Evolutionary conservation across 2,113 vertebrate genomes (phyloP).

Genomic region (Benitochromis conjunctus): DNA sequence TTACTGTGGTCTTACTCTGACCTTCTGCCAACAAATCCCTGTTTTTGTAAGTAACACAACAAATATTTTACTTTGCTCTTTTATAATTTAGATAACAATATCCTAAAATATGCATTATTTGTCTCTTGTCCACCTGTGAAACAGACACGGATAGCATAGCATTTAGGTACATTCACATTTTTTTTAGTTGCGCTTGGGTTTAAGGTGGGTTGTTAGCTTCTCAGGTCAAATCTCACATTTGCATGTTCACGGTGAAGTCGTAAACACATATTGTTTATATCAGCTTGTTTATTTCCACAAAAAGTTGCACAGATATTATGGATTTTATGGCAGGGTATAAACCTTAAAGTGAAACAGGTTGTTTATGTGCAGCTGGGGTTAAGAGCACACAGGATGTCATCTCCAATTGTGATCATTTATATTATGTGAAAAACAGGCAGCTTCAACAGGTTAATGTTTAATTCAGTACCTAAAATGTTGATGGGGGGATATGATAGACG

Average conservation of each 20-base stretch:
- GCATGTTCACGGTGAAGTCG: not conserved
- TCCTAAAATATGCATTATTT: not conserved
- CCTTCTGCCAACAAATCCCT: not conserved
- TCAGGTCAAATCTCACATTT: not conserved
- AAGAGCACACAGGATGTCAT: conserved; percentile 6
- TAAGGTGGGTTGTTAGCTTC: not conserved
- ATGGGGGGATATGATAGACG: not conserved
- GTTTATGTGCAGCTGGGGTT: not conserved
- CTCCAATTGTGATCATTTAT: conserved; percentile 17
- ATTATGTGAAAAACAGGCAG: not conserved
- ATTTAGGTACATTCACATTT: not conserved
- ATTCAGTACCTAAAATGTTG: conserved; percentile 34
- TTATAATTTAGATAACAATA: conserved; percentile 10
- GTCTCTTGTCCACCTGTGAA: not conserved
- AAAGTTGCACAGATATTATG: not conserved
- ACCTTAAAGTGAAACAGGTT: not conserved
- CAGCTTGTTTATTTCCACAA: not conserved
- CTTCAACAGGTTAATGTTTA: conserved; percentile 34
- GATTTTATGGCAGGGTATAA: conserved; percentile 11
- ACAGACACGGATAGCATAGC: not conserved
- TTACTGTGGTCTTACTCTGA: not conserved
- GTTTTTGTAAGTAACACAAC: not conserved
- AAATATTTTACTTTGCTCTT: not conserved
- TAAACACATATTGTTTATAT: conserved; percentile 23
- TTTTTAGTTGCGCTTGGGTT: not conserved